phyloP scores from a whole-genome alignment of 2,113 vertebrate species.

The Picathartes gymnocephalus region DNA sequence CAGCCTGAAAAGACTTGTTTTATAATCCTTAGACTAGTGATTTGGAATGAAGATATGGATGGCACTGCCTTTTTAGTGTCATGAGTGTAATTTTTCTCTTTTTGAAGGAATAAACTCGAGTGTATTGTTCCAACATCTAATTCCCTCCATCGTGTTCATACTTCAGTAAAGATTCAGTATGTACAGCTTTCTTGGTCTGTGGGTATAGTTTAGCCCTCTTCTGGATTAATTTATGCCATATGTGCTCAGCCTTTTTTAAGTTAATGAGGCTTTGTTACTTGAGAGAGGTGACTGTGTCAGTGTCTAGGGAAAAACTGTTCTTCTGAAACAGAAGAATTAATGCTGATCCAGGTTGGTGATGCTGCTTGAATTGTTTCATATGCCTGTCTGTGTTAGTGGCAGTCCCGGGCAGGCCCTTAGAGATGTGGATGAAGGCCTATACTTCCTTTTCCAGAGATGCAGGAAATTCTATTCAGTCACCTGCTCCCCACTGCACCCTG shows the following conservation, averaged over 20 bases:
- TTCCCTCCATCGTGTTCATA: neutral
- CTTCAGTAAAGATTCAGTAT: neutral
- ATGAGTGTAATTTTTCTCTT: neutral
- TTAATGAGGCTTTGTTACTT: neutral
- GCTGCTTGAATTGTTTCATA: neutral
- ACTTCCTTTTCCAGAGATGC: neutral
- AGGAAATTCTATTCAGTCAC: neutral
- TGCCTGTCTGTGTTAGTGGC: neutral
- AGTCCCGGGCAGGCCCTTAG: neutral
- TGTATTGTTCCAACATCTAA: neutral
- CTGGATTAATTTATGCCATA: neutral
- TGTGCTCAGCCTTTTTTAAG: neutral
- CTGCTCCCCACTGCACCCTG: neutral
- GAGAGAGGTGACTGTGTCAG: neutral
- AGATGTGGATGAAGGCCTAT: neutral
- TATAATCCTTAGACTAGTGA: neutral
- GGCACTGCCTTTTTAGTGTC: neutral
- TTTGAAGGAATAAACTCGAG: neutral
- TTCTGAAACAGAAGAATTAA: neutral
- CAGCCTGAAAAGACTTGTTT: neutral
- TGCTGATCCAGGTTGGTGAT: neutral
- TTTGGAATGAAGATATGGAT: neutral
- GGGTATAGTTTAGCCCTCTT: slow-evolving; percentile 17
- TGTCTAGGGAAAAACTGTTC: neutral
- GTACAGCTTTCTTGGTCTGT: neutral